Evolutionary conservation across 2,113 vertebrate genomes (phyloP), one percentile per base, ranked within the genome.

Genomic region (Lota lota): DNA sequence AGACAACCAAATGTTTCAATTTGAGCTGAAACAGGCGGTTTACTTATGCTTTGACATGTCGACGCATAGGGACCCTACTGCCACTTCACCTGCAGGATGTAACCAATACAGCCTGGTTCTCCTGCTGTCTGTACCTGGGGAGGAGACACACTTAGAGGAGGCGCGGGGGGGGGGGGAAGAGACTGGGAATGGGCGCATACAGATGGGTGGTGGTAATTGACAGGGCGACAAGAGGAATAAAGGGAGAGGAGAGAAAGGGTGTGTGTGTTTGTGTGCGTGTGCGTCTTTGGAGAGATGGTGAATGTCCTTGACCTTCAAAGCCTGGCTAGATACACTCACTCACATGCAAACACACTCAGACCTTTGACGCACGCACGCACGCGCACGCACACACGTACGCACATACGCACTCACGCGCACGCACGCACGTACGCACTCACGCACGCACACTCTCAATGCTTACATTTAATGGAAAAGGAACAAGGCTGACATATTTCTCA

Each of bases 171-270:
- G n/a, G 24, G 24, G 24, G 24, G 24, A 4, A 5, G 24, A 28
- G 24, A 28, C 24, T 4, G 24, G 24, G 28, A 33, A 33, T 33
- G 28, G 28, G 28, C 28, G 28, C 2, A 4, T 33, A 33, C 28
- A 33, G 28, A 33, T 33, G 28, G 28, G 7, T 5, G 28, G 28
- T 33, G 28, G 28, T 4, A 53, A 53, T 16, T 17, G 17, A 53
- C 0, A 5, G 51, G 51, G 51, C 51, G 51, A 14, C 17, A 5
- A 15, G 51, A 63, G 21, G 1, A 5, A 17, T 8, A 33, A 62
- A 19, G 21, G 33, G n/a, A 64, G 28, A 12, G 19, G 73, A 73
- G 47, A 8, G 61, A 57, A 33, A 15, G 22, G 22, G 66, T 22
- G 36, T 28, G 24, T 28, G 24, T 28, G 24, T 33, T 4, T 33